Base-by-base conservation (phyloP, 1,140 invertebrate species). In the Drosophila nigromelanica region DNA sequence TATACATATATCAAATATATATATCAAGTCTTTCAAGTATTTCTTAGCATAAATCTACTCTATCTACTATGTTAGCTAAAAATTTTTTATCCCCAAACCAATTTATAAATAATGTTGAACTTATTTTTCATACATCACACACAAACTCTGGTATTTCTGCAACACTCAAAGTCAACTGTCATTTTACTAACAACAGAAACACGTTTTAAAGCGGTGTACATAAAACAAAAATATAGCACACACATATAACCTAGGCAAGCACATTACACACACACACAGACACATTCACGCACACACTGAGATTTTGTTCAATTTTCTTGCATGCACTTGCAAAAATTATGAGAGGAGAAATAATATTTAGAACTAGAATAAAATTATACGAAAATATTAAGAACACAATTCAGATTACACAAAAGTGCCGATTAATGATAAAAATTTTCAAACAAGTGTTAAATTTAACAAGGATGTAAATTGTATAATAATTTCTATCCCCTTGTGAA, bases 181-280 rank as follows among this genome's bases (percentile, higher is more conserved):
- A 66, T 52, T 60, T 37, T 27, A 33, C 18, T 24, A 58, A 48
- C 8, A 40, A 30, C 37, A 56, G 24, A 18, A 15, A 11, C 39
- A 18, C 12, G 37, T 48, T 74, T 56, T 64, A 60, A 68, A 43
- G 73, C 63, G 69, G 62, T 69, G 58, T 70, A 78, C 42, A 74
- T 14, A 51, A 69, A 68, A 55, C 50, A 60, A 67, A 78, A 67
- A 48, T 48, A 7, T 14, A 48, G 12, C 24, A 12, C 24, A 48
- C 21, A 47, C 5, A 27, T 24, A 24, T 30, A 2, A 48, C 47
- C 7, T 24, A 4, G 24, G 4, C n/a, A 30, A 27, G n/a, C 47
- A 48, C 24, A 27, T 6, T 50, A 51, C 60, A 47, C 37, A 61
- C 55, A 56, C 43, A 18, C 33, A 37, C 55, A 76, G 33, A 56